Evolutionary conservation across 2,888 invertebrate species (phyloP).

Genomic region (Dichetophora obliterata): DNA sequence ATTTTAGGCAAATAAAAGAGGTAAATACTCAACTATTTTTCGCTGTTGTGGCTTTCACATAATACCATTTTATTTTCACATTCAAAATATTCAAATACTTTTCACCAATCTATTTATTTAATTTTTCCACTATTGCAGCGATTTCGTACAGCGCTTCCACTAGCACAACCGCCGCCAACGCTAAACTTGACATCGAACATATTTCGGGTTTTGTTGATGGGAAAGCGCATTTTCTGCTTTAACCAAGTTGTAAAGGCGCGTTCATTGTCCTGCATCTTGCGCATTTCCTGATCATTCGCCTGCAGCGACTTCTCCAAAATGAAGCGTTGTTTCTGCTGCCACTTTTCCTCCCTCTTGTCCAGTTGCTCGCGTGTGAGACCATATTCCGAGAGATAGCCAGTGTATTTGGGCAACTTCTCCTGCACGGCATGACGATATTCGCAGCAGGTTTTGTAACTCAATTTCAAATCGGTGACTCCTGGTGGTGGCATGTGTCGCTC

Average conservation of each 20-base stretch:
- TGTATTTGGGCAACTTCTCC: slow-evolving; percentile 71
- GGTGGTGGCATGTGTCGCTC: slow-evolving; percentile 48
- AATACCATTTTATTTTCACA: no score
- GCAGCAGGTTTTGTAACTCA: slow-evolving; percentile 68
- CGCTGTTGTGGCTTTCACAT: no score
- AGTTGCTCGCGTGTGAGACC: slow-evolving; percentile 71
- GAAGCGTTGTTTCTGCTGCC: slow-evolving; percentile 61
- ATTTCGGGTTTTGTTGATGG: slow-evolving; percentile 67
- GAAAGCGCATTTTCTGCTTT: slow-evolving; percentile 69
- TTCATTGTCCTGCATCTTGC: slow-evolving; percentile 72
- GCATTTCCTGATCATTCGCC: slow-evolving; percentile 68
- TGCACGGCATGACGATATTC: slow-evolving; percentile 67
- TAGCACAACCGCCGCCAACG: slow-evolving; percentile 40
- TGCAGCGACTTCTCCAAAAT: slow-evolving; percentile 62
- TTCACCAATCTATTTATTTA: slow-evolving; percentile 36
- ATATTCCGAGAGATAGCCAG: slow-evolving; percentile 72
- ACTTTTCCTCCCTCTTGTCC: slow-evolving; percentile 67
- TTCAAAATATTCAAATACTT: not conserved
- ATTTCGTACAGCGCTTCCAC: slow-evolving; percentile 45
- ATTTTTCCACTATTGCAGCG: slow-evolving; percentile 48
- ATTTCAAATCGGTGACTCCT: slow-evolving; percentile 57
- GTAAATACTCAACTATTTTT: no score
- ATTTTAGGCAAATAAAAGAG: no score
- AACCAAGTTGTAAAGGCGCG: slow-evolving; percentile 73
- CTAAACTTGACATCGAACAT: slow-evolving; percentile 65